phyloP scores from a whole-genome alignment of 2,113 vertebrate species.

The Barnardius zonarius region DNA sequence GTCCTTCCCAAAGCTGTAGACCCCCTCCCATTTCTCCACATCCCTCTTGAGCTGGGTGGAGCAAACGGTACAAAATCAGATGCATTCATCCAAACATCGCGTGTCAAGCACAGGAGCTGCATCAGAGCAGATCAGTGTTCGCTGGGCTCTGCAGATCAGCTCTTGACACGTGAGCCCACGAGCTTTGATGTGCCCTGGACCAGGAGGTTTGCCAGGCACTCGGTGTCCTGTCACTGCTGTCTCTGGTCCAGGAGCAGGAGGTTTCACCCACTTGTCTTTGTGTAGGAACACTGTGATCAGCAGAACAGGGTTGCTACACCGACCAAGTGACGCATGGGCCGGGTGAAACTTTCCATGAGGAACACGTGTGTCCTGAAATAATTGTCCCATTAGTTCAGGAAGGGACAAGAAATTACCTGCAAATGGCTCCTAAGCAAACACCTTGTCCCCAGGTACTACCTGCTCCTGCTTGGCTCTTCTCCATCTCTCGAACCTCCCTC shows the following conservation, averaged over 20 bases:
- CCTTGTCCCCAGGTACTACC: background rate
- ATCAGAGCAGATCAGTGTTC: background rate
- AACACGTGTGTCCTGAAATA: background rate
- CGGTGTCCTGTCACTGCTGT: background rate
- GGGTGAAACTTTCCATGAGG: constrained; percentile 48
- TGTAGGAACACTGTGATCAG: background rate
- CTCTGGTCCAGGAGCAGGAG: background rate
- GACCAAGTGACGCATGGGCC: background rate
- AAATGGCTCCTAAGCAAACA: constrained; percentile 15
- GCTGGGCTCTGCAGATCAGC: background rate
- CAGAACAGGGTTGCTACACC: background rate
- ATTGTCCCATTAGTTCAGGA: constrained; percentile 56
- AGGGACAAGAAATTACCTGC: constrained; percentile 22
- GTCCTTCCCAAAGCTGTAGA: background rate
- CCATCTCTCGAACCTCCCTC: background rate
- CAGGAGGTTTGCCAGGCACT: background rate
- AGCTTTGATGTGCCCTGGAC: background rate
- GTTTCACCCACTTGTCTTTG: background rate
- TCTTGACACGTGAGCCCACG: rapidly evolving
- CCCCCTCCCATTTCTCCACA: background rate
- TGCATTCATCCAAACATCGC: rapidly evolving
- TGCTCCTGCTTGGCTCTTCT: background rate
- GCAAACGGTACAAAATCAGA: background rate
- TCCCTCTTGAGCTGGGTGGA: background rate
- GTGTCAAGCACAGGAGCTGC: background rate